Evolutionary conservation across 2,113 vertebrate species (phyloP), one percentile per base, ranked within the genome.

Genomic region (Hippoglossus stenolepis): DNA sequence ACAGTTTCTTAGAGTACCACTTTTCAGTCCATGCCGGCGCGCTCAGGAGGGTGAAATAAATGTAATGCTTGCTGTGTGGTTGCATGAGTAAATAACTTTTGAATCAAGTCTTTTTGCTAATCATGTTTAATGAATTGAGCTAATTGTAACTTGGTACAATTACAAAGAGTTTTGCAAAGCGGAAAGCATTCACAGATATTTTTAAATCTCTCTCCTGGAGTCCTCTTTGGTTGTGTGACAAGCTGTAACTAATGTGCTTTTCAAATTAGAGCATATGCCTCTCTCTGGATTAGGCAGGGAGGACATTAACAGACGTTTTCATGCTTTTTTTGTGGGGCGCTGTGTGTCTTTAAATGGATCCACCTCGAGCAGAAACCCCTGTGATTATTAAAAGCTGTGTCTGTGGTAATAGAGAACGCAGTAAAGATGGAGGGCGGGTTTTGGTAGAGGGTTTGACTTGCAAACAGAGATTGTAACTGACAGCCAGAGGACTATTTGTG

Each of bases 131-230:
- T 91, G 85, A 93, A 90, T 90, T 88, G 79, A 82, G 82, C 79
- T 92, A 92, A 93, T 93, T 93, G 83, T 92, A 92, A 94, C 90
- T 92, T 79, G 74, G 75, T 63, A 85, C 90, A 93, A 92, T 93
- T 91, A 93, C 67, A 79, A 84, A 76, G 79, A 86, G 85, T 90
- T 85, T 86, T 54, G 73, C 76, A 85, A 85, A 86, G 87, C 65
- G 12, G 60, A 88, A 85, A 83, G 56, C 72, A 87, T 88, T 77
- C 67, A 73, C 14, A 45, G 84, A 77, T 88, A 81, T 90, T 89
- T 93, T 85, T 89, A 76, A 88, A 82, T 74, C 78, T 86, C 80
- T 90, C 87, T 87, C 70, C 79, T 82, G 80, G 80, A 91, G 82
- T 87, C 69, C 65, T 84, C 68, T 82, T 82, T 73, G 79, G 56